Evolutionary conservation across 2,888 invertebrate species (phyloP).

Genomic region (Herminia tarsipennalis): DNA sequence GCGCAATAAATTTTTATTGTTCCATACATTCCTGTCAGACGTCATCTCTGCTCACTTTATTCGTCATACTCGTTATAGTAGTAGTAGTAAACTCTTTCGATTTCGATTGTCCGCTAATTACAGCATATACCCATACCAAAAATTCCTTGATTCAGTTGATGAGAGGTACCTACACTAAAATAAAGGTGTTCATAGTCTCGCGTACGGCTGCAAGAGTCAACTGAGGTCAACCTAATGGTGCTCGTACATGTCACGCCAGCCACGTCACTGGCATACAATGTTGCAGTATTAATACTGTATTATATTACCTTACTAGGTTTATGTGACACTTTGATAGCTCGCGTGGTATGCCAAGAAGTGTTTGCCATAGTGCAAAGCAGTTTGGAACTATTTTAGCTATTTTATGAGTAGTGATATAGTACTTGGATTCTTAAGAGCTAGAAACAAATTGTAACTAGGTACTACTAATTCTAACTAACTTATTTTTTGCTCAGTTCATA

Average conservation of each 20-base stretch:
- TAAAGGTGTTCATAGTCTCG: constrained; percentile 12
- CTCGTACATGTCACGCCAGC: constrained; percentile 14
- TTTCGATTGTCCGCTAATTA: too few relatives aligned
- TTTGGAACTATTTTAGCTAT: too few relatives aligned
- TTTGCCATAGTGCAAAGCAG: not conserved
- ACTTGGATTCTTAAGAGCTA: not conserved
- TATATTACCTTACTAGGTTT: constrained; percentile 6
- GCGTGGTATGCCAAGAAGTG: not conserved
- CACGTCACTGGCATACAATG: constrained; percentile 17
- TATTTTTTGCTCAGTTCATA: too few relatives aligned
- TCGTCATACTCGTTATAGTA: too few relatives aligned
- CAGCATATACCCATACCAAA: too few relatives aligned
- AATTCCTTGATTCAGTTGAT: constrained; percentile 8
- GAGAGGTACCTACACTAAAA: constrained; percentile 4
- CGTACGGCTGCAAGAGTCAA: constrained; percentile 36
- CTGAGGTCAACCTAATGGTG: constrained; percentile 45
- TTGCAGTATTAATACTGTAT: constrained; percentile 20
- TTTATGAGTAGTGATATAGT: too few relatives aligned
- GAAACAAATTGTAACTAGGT: not conserved
- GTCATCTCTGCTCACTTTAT: too few relatives aligned
- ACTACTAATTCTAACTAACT: not conserved
- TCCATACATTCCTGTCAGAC: too few relatives aligned
- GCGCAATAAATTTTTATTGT: too few relatives aligned
- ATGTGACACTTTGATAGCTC: not conserved
- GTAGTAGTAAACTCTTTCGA: too few relatives aligned